A percentile compares a stretch with the other conserved stretches of the same genome.
Evolutionary conservation across 2,797 vertebrate genomes (phyloP).

Genomic region (Aldrovandia affinis): DNA sequence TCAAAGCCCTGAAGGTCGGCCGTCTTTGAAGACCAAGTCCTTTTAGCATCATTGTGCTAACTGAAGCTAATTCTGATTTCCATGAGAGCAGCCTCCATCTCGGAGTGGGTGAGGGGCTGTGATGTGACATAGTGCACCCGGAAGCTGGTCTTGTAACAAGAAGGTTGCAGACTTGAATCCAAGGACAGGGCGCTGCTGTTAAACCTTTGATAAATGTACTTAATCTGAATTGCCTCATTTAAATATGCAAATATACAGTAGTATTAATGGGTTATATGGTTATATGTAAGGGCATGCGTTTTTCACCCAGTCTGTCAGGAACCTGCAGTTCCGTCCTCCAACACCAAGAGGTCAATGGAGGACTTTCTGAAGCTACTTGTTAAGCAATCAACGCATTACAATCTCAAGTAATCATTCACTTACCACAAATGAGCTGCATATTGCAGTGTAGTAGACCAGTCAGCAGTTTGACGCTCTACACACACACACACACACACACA

Average conservation of each 20-base stretch:
- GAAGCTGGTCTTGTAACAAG: not conserved
- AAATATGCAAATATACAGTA: not conserved
- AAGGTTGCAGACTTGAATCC: not conserved
- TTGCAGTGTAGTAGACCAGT: too few species aligned
- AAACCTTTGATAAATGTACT: not conserved
- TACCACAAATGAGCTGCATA: too few species aligned
- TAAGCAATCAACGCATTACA: too few species aligned
- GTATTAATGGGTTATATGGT: too few species aligned
- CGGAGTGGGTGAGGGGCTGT: not conserved
- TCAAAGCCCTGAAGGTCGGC: constrained; percentile 46
- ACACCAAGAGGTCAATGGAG: too few species aligned
- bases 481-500: too few species aligned
- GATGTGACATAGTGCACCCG: not conserved
- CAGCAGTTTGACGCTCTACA: too few species aligned
- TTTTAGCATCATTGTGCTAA: constrained; percentile 59
- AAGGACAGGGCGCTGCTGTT: not conserved
- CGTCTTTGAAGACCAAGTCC: constrained; percentile 54
- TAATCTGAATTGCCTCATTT: not conserved
- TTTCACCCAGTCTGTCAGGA: too few species aligned
- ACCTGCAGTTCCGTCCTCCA: too few species aligned
- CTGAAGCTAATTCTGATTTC: constrained; percentile 71
- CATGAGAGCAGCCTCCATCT: constrained; percentile 48
- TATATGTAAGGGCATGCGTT: too few species aligned
- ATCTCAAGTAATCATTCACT: too few species aligned
- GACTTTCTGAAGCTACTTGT: too few species aligned